Percentiles rank a stretch among this genome's conserved stretches.
Evolutionary conservation across 2,113 vertebrate species (phyloP).

Genomic region (Psophia crepitans): DNA sequence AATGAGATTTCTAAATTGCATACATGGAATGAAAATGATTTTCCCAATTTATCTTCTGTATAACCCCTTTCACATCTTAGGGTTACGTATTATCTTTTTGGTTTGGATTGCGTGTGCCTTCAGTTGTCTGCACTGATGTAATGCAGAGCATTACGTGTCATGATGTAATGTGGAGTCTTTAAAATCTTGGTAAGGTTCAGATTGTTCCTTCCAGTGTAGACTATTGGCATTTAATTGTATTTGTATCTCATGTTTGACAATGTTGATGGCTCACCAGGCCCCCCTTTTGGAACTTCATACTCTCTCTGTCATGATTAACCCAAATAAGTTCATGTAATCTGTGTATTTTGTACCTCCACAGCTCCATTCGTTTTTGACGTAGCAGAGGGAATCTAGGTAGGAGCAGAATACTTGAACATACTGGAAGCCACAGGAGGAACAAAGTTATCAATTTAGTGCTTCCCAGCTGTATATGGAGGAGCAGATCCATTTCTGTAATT

Average conservation of each 20-base stretch:
- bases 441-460: not conserved
- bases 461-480: not conserved
- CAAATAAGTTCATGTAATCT: slow-evolving; percentile 6
- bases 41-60: not conserved
- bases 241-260: not conserved
- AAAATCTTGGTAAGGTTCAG: not conserved
- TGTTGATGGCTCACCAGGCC: not conserved
- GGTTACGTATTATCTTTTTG: not conserved
- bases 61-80: not conserved
- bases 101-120: not conserved
- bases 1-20: not conserved
- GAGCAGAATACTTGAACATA: not conserved
- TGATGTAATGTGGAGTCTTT: not conserved
- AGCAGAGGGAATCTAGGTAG: not conserved
- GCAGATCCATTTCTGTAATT: not conserved
- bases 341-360: not conserved
- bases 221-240: not conserved
- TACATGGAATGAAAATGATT: not conserved
- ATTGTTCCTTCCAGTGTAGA: not conserved
- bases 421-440: not conserved
- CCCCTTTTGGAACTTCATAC: not conserved
- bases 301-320: slow-evolving; percentile 11
- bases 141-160: not conserved
- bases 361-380: not conserved
- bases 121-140: not conserved